phyloP scores from a whole-genome alignment of 2,888 invertebrate genomes.

The Mantis religiosa region DNA sequence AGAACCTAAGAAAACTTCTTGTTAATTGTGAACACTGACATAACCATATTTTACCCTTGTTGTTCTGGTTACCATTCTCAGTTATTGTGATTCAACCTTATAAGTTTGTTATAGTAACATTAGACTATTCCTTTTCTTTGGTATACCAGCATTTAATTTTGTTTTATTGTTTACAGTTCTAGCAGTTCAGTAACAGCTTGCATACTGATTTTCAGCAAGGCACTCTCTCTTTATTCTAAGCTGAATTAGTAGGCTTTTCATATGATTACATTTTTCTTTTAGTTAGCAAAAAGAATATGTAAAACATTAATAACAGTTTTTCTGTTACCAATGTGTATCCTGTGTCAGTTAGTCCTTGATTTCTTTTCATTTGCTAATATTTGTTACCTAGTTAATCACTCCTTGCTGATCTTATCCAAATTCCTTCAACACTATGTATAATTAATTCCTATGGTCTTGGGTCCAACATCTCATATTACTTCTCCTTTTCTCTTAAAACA shows the following conservation, averaged over 20 bases:
- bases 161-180: background rate
- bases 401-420: background rate
- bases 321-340: background rate
- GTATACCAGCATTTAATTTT: background rate
- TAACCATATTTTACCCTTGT: too few relatives aligned
- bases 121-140: background rate
- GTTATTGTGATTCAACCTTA: background rate
- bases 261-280: background rate
- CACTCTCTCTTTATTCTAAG: background rate
- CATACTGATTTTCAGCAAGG: background rate
- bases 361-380: too few relatives aligned
- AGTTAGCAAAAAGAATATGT: background rate
- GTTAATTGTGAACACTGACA: too few relatives aligned
- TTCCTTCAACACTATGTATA: background rate
- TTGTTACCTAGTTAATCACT: too few relatives aligned
- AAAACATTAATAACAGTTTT: background rate
- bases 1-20: too few relatives aligned
- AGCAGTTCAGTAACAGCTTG: background rate
- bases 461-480: background rate
- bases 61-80: too few relatives aligned
- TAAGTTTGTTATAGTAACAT: background rate
- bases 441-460: background rate
- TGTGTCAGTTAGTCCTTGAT: background rate
- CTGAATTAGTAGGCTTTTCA: background rate
- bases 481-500: background rate